Base-by-base conservation (phyloP, 2,888 invertebrate species). In the Drymonia ruficornis region DNA sequence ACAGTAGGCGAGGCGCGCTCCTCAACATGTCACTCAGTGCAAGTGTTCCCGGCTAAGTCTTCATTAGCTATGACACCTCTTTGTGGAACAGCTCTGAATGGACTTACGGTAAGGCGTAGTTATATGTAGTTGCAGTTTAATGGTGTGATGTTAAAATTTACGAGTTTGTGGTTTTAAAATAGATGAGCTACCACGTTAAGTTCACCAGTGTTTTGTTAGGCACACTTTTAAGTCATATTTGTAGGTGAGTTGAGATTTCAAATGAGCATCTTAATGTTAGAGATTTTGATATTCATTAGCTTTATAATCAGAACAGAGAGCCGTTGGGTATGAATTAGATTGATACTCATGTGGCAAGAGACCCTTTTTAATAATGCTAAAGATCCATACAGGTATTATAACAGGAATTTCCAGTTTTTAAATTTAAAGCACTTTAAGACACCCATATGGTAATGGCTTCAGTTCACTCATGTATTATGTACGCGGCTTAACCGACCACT, bases 21-120 rank as follows among this genome's bases (percentile, higher is more conserved):
- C 53, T 48, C 61, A 56, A 50, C 70, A 70, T 70, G 68, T 59
- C 71, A 65, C 71, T 67, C 56, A 52, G 28, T 12, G 61, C 74
- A 57, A 70, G 74, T 56, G 65, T 52, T 55, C 67, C 55, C 58
- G 55, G 52, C 57, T 58, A 60, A 55, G 53, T 59, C 59, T 67
- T 45, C 47, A n/a, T 52, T 43, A 61, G 54, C 58, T 70, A 56
- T 70, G 70, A 70, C 56, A 69, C 43, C 45, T 18, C 60, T 55
- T 56, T 55, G 56, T 55, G 56, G 34, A 46, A 52, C 44, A 59
- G 50, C 36, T 36, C 12, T 55, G 45, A 52, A 53, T 53, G 49
- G 50, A 59, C 49, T 56, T 56, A 55, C 52, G 56, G 38, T 49
- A 40, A 40, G 40, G 40, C 40, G 16, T 40, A 23, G 49, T 40